Conservation (phyloP, 2,888 invertebrate genomes). For the Lamellibrachia columna region DNA sequence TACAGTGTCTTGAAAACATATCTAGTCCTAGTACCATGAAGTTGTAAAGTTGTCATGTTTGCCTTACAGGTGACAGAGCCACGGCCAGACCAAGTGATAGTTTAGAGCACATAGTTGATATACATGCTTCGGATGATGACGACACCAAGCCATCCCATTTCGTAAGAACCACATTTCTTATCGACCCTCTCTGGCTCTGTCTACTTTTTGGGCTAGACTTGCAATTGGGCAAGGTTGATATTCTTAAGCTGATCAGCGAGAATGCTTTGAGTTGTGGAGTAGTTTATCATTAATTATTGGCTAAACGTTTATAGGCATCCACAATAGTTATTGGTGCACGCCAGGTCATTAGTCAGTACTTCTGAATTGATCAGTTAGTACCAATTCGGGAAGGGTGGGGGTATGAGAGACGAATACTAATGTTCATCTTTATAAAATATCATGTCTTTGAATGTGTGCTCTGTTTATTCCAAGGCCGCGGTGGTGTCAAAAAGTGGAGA, state of each 20-base stretch:
- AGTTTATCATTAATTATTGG: background rate
- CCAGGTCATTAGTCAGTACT: too few relatives aligned
- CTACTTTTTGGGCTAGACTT: background rate
- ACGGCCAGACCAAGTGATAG: background rate
- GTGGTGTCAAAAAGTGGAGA: constrained; percentile 54
- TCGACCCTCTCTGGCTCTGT: background rate
- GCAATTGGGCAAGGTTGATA: background rate
- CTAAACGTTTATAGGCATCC: too few relatives aligned
- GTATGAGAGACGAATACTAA: background rate
- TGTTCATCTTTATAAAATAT: constrained; percentile 31
- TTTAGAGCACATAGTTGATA: constrained; percentile 1
- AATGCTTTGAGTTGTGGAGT: background rate
- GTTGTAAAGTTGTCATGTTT: background rate
- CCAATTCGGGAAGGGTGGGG: background rate
- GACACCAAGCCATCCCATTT: background rate
- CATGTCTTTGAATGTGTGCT: too few relatives aligned
- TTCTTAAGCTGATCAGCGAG: background rate
- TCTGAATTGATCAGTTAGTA: too few relatives aligned
- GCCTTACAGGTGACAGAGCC: background rate
- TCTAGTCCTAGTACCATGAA: background rate
- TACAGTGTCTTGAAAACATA: background rate
- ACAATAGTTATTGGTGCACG: background rate
- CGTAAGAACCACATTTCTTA: background rate
- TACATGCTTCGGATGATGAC: background rate
- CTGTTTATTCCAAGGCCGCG: constrained; percentile 41